These are phyloP conservation scores for Austrofundulus limnaeus DNA, from an alignment of 2,113 vertebrate species.

Conservation along the genomic window DNA sequence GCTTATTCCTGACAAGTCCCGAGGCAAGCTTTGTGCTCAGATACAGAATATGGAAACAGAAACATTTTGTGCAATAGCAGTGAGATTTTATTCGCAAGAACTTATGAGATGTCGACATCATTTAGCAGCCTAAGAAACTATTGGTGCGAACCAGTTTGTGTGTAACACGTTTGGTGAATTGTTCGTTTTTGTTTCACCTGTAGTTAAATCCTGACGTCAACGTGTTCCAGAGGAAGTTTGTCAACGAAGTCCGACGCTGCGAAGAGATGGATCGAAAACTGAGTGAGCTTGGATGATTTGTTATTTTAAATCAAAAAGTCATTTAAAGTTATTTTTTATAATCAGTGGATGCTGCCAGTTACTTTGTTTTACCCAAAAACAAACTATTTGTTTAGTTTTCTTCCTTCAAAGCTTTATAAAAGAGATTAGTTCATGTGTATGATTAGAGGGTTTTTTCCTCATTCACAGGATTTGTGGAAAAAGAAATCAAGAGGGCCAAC, in stretches of 20 bases:
- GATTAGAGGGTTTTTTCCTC: neutral
- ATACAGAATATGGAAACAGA: slow-evolving; percentile 11
- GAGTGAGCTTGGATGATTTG: slow-evolving; percentile 64
- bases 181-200: slow-evolving; percentile 2
- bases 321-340: no score
- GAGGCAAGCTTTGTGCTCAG: slow-evolving; percentile 45
- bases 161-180: neutral
- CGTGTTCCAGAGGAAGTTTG: slow-evolving; percentile 97
- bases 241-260: slow-evolving; percentile 95
- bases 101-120: neutral
- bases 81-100: neutral
- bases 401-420: neutral
- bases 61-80: neutral
- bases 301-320: neutral
- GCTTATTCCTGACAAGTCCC: slow-evolving; percentile 26
- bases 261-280: slow-evolving; percentile 99
- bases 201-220: slow-evolving; percentile 98
- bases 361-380: neutral
- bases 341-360: neutral
- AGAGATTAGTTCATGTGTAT: neutral
- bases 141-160: neutral
- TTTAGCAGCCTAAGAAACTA: neutral
- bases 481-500: slow-evolving; percentile 95
- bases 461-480: slow-evolving; percentile 92
- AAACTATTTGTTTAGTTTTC: neutral